These are phyloP conservation scores for Probaryconus sp. DNA, from an alignment of 1,140 invertebrate species.

Conservation along the genomic window DNA sequence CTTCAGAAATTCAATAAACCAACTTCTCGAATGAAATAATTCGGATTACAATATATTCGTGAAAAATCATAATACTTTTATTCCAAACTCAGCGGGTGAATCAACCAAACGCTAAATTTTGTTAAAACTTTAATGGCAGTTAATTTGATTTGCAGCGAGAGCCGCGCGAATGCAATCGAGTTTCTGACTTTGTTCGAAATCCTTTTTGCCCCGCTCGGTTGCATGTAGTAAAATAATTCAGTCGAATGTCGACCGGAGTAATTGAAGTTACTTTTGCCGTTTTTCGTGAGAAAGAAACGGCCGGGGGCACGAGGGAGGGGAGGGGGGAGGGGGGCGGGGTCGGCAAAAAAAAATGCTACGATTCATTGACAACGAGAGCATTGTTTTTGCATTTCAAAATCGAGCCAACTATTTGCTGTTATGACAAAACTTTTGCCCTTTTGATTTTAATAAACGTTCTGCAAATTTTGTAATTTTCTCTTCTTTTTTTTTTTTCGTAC, in stretches of 20 bases:
- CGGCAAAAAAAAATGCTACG: background rate
- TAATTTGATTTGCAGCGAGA: slow-evolving; percentile 47
- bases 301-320: slow-evolving; percentile 1
- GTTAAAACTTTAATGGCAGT: slow-evolving; percentile 53
- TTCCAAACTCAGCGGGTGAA: slow-evolving; percentile 33
- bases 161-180: slow-evolving; percentile 40
- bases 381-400: background rate
- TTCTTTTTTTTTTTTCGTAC: too few relatives aligned
- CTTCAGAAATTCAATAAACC: slow-evolving; percentile 27
- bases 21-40: slow-evolving; percentile 16
- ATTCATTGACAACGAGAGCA: background rate
- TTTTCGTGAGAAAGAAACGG: slow-evolving; percentile 31
- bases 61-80: slow-evolving; percentile 42
- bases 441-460: too few relatives aligned
- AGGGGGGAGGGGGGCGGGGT: too few relatives aligned
- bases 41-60: slow-evolving; percentile 40
- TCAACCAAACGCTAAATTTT: slow-evolving; percentile 51
- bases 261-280: slow-evolving; percentile 47
- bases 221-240: slow-evolving; percentile 54
- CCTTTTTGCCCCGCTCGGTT: slow-evolving; percentile 47
- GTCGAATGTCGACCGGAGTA: slow-evolving; percentile 44
- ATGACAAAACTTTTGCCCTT: too few relatives aligned
- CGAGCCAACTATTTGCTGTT: background rate
- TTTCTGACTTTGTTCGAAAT: slow-evolving; percentile 53
- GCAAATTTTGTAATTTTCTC: too few relatives aligned